A percentile compares a stretch with the other conserved stretches of the same genome.
Evolutionary conservation across 2,797 vertebrate species (phyloP).

Genomic region (Sarcophilus harrisii): DNA sequence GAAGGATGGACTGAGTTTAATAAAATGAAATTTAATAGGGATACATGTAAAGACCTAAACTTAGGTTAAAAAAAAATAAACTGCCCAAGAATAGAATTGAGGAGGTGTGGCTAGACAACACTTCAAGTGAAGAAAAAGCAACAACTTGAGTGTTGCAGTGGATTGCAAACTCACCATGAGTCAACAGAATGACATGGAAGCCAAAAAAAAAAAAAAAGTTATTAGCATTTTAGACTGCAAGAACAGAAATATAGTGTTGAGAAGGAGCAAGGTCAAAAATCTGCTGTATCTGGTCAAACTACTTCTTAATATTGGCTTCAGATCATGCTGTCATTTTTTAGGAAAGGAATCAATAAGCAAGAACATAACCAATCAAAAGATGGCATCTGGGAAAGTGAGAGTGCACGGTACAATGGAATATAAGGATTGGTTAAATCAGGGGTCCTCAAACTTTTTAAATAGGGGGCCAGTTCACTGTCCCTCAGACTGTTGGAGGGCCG

Average conservation of each 20-base stretch:
- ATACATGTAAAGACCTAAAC: background rate
- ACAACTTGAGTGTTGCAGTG: background rate
- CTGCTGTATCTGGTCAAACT: background rate
- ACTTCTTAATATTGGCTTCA: too few relatives aligned
- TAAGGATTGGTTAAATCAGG: background rate
- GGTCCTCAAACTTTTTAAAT: too few relatives aligned
- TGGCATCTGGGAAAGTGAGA: background rate
- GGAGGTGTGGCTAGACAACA: background rate
- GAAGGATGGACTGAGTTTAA: background rate
- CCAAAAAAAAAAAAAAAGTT: background rate
- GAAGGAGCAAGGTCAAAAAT: background rate
- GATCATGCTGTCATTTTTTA: background rate
- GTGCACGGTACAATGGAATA: background rate
- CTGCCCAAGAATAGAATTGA: background rate
- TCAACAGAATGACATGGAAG: background rate
- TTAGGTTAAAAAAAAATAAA: background rate
- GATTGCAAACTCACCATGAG: background rate
- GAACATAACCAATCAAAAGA: background rate
- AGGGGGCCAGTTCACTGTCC: too few relatives aligned
- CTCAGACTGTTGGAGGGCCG: too few relatives aligned
- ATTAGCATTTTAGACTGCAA: background rate
- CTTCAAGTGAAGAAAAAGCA: background rate
- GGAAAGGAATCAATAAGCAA: background rate
- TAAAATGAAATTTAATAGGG: background rate
- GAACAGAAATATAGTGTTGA: background rate